Percentiles rank a stretch among this genome's conserved stretches.
phyloP scores from a whole-genome alignment of 2,888 invertebrate genomes.

The Beris chalybata region DNA sequence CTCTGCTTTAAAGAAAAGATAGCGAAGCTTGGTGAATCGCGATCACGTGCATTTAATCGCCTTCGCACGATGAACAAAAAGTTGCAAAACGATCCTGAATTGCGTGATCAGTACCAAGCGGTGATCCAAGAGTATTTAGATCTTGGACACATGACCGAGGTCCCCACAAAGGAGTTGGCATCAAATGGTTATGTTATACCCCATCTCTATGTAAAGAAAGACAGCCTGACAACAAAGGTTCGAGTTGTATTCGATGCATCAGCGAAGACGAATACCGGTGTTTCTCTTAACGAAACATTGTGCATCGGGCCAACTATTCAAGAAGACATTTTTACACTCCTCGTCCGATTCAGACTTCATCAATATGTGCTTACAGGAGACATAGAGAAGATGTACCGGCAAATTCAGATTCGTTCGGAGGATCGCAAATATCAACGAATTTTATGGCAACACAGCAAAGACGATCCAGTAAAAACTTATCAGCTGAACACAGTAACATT shows the following conservation, averaged over 20 bases:
- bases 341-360: slow-evolving; percentile 10
- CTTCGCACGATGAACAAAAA: not conserved
- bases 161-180: too few species aligned
- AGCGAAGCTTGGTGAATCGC: slow-evolving; percentile 5
- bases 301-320: slow-evolving; percentile 41
- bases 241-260: slow-evolving; percentile 31
- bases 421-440: slow-evolving; percentile 39
- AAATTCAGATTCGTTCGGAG: slow-evolving; percentile 36
- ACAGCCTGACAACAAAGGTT: slow-evolving; percentile 11
- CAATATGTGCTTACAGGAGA: slow-evolving; percentile 40
- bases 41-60: not conserved
- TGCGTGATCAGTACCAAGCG: not conserved
- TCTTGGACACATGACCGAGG: too few species aligned
- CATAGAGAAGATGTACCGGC: slow-evolving; percentile 42
- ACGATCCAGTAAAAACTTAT: slow-evolving; percentile 28
- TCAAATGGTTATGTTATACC: slow-evolving; percentile 14
- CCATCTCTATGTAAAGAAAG: slow-evolving; percentile 20
- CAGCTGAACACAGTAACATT: slow-evolving; percentile 36
- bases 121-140: too few species aligned
- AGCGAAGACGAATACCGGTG: slow-evolving; percentile 23
- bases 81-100: not conserved
- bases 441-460: slow-evolving; percentile 38
- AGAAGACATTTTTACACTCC: slow-evolving; percentile 35
- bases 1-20: slow-evolving; percentile 16
- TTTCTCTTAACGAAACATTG: slow-evolving; percentile 41